These are phyloP conservation scores for Mastomys coucha DNA, from an alignment of 2,113 vertebrate species.

Conservation along the genomic window DNA sequence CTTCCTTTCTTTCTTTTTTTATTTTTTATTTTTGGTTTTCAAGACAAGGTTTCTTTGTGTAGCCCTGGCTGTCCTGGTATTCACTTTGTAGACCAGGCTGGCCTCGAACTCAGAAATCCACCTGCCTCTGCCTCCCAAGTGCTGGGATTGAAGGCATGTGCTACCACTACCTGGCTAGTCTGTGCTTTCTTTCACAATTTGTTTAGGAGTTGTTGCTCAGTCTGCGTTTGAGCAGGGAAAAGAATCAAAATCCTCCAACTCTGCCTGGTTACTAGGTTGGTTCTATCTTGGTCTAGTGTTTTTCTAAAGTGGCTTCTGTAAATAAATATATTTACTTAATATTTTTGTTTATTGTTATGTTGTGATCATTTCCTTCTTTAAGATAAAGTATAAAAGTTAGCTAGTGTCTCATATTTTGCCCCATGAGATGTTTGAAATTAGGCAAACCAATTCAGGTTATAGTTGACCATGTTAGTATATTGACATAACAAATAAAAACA, in stretches of 20 bases:
- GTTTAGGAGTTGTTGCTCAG: background rate
- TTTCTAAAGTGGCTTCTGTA: background rate
- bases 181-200: background rate
- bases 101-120: too few species aligned
- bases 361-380: background rate
- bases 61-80: too few species aligned
- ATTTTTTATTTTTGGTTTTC: too few species aligned
- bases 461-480: background rate
- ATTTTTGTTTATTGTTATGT: slow-evolving; percentile 10
- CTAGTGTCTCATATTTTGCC: background rate
- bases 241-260: background rate
- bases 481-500: slow-evolving; percentile 33
- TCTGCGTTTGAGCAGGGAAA: background rate
- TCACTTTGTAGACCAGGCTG: too few species aligned
- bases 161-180: background rate
- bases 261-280: background rate
- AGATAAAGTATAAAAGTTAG: background rate
- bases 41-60: too few species aligned
- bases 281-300: background rate
- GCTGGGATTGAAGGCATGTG: too few species aligned
- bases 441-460: background rate
- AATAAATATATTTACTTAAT: background rate
- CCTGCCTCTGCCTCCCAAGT: too few species aligned
- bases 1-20: too few species aligned
- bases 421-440: slow-evolving; percentile 17